Evolutionary conservation across 1,140 invertebrate species (phyloP), one percentile per base, ranked within the genome.

Genomic region (Drosophila jambulina): DNA sequence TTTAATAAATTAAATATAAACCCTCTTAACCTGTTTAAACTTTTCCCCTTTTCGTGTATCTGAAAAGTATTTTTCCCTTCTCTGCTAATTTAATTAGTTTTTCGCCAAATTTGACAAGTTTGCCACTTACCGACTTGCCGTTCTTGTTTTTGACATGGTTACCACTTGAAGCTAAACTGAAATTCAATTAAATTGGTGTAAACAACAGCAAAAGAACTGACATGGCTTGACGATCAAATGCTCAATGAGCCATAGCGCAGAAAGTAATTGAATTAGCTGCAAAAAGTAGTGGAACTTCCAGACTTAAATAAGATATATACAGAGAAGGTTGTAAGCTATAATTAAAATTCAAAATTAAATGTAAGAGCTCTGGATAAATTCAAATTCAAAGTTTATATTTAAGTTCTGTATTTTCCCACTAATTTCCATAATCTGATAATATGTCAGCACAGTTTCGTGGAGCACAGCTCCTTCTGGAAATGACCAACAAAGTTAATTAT

Each of bases 181-280:
- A 82, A 82, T 72, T 77, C 63, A 72, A 82, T 81, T 81, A 82
- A 82, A 61, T 63, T 61, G 19, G 29, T 46, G 65, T 81, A 81
- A 81, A 81, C 78, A 80, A 58, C 59, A 71, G 34, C 45, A 45
- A 21, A 54, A 34, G 4, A 38, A 23, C 65, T 36, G 65, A 71
- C 65, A 56, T 34, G 25, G 12, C 21, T 43, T 38, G 42, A 57
- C 8, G 42, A 48, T 29, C 32, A 40, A 38, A 45, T 54, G 67
- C 48, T 68, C 63, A 54, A 34, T 70, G 67, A 69, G 43, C 67
- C 36, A 42, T 17, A 21, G 2, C 2, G 9, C 8, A 71, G 40
- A 27, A 42, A 38, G 5, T 36, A 60, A 72, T 42, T 60, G 17
- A 72, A 60, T 72, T 60, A 17, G 38, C 54, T 29, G 7, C 25